phyloP scores from a whole-genome alignment of 2,113 vertebrate genomes.

The Herpailurus yagouaroundi region DNA sequence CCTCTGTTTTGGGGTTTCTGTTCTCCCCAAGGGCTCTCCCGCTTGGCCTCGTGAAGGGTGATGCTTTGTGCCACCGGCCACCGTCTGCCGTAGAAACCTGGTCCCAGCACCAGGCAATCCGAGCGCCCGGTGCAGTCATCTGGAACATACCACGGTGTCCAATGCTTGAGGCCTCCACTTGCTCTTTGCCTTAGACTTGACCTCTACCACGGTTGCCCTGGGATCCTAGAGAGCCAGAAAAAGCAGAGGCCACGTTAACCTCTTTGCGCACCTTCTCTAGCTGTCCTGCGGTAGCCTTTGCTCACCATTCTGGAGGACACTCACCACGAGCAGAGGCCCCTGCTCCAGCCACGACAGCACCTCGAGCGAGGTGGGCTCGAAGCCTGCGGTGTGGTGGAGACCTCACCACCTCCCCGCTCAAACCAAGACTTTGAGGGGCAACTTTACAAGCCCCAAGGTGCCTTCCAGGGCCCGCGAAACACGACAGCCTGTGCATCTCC shows the following conservation, averaged over 20 bases:
- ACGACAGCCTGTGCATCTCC: neutral
- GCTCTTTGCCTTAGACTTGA: constrained; percentile 96
- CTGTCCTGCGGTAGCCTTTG: neutral
- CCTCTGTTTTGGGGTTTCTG: neutral
- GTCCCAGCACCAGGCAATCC: neutral
- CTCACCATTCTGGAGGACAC: neutral
- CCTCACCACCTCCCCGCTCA: neutral
- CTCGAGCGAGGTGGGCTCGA: neutral
- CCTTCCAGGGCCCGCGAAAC: neutral
- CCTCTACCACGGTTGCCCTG: constrained; percentile 92
- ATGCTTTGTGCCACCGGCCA: neutral
- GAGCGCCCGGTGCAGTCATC: neutral
- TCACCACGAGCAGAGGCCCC: too few relatives aligned
- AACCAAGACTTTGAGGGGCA: neutral
- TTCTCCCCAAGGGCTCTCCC: neutral
- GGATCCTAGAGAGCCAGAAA: constrained; percentile 90
- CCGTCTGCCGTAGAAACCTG: fast-evolving
- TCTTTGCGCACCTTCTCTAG: too few relatives aligned
- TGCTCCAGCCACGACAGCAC: too few relatives aligned
- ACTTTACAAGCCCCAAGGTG: neutral
- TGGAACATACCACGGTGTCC: constrained; percentile 95
- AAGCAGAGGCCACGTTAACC: neutral
- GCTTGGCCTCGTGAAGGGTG: neutral
- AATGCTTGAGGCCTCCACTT: constrained; percentile 97
- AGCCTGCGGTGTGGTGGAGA: too few relatives aligned